phyloP scores from a whole-genome alignment of 2,113 vertebrate species.

The Micromys minutus region DNA sequence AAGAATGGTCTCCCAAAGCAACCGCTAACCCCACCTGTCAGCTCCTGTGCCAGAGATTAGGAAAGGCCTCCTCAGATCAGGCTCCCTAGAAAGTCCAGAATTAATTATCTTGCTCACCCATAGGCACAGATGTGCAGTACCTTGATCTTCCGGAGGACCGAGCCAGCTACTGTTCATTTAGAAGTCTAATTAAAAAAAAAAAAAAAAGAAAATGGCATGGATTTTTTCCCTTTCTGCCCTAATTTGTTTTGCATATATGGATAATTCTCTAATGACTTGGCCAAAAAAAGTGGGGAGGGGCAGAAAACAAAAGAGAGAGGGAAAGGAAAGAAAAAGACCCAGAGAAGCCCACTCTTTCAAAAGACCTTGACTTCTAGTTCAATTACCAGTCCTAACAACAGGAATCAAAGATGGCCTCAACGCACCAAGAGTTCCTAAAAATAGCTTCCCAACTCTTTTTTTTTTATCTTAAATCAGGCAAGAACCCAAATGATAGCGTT shows the following conservation, averaged over 20 bases:
- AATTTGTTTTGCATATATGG: slow-evolving; percentile 82
- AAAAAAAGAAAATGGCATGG: slow-evolving; percentile 68
- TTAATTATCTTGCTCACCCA: slow-evolving; percentile 68
- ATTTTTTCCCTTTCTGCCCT: slow-evolving; percentile 77
- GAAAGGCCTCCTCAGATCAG: slow-evolving; percentile 7
- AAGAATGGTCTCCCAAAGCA: background rate
- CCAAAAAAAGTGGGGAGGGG: background rate
- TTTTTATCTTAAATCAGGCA: slow-evolving; percentile 72
- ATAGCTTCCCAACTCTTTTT: slow-evolving; percentile 75
- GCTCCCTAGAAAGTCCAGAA: slow-evolving; percentile 72
- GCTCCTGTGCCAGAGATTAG: background rate
- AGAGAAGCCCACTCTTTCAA: slow-evolving; percentile 4
- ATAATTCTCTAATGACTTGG: slow-evolving; percentile 80
- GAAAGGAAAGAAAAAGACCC: background rate
- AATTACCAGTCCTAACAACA: slow-evolving; percentile 77
- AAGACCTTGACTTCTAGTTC: slow-evolving; percentile 81
- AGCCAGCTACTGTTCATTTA: slow-evolving; percentile 60
- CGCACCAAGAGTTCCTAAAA: slow-evolving; percentile 85
- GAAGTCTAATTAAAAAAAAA: slow-evolving; percentile 78
- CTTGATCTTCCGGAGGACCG: slow-evolving; percentile 70
- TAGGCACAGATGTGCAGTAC: slow-evolving; percentile 60
- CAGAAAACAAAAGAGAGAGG: background rate
- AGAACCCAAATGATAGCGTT: slow-evolving; percentile 60
- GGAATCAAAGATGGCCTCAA: slow-evolving; percentile 83
- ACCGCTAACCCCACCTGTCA: background rate